Evolutionary conservation across 1,140 invertebrate genomes (phyloP), one percentile per base, ranked within the genome.

Genomic region (Armadillidium nasatum): DNA sequence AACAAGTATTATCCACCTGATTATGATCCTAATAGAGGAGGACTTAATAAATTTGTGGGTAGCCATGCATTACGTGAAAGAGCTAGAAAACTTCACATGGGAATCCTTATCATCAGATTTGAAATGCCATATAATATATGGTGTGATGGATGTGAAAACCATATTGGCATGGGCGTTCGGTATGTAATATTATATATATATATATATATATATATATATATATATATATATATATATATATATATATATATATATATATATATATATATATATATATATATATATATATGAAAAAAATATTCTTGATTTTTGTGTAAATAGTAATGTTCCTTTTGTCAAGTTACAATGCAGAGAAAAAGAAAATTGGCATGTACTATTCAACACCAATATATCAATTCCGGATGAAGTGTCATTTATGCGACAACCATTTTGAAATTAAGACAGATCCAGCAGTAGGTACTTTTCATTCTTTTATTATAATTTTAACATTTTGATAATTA

Each of bases 1-100:
- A 99, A 98, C 85, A 91, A 94, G 79, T 99, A 99, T 83, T 99
- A 99, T 85, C 97, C 98, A 72, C 97, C 98, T 10, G 97, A 99
- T 85, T 99, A 97, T 88, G 93, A 98, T 86, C 97, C 96, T 0
- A 88, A 87, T 82, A 92, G 92, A 79, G 94, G 97, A 79, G 95
- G 94, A 7, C 88, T 99, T 0, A 99, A 99, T 84, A 94, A 94
- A 86, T 89, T 88, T 85, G 88, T 92, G 83, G 97, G 97, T 22
- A 96, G 94, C 19, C 97, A 99, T 90, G 95, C 97, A 0, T 85
- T 99, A 33, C 89, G 97, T 66, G 97, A 99, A 86, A 87, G 97
- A 81, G 97, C 96, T 0, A 87, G 92, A 22, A 99, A 99, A 86
- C 87, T 99, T 0, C 91, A 96, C 82, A 88, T 96, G 86, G 97